Evolutionary conservation across 2,888 invertebrate species (phyloP).

Genomic region (Leptinotarsa rubiginosa): DNA sequence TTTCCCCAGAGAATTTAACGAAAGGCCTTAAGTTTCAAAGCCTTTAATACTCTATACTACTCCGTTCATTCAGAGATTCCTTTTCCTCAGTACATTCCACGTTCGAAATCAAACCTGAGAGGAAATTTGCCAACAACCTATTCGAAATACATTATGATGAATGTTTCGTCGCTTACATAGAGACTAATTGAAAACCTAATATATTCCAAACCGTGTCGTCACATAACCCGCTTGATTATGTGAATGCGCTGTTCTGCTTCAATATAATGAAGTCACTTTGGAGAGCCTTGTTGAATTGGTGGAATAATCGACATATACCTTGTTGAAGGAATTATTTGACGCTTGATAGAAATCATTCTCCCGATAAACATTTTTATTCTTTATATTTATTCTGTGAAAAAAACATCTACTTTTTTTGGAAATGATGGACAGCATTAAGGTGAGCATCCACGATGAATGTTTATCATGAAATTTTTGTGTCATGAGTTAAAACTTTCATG

Average conservation of each 20-base stretch:
- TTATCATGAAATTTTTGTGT: no score
- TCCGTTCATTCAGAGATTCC: neutral
- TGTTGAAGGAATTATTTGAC: no score
- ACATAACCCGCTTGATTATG: conserved; percentile 6
- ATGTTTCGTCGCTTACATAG: conserved; percentile 2
- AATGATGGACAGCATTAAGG: no score
- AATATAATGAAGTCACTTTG: neutral
- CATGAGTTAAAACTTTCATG: no score
- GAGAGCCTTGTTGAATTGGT: neutral
- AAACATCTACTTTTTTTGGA: no score
- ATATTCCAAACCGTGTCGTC: conserved; percentile 2
- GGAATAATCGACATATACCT: neutral
- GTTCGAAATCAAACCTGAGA: neutral
- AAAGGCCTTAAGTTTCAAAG: no score
- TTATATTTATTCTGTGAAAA: no score
- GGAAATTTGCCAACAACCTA: conserved; percentile 2
- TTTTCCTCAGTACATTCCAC: neutral
- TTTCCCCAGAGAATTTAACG: no score
- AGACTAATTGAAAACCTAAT: conserved; percentile 5
- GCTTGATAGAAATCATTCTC: no score
- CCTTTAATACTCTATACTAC: no score
- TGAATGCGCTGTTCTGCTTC: neutral
- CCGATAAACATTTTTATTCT: no score
- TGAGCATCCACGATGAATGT: no score
- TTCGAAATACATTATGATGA: conserved; percentile 2